These are phyloP conservation scores for Callinectes sapidus DNA, from an alignment of 2,888 invertebrate genomes.

Conservation along the genomic window DNA sequence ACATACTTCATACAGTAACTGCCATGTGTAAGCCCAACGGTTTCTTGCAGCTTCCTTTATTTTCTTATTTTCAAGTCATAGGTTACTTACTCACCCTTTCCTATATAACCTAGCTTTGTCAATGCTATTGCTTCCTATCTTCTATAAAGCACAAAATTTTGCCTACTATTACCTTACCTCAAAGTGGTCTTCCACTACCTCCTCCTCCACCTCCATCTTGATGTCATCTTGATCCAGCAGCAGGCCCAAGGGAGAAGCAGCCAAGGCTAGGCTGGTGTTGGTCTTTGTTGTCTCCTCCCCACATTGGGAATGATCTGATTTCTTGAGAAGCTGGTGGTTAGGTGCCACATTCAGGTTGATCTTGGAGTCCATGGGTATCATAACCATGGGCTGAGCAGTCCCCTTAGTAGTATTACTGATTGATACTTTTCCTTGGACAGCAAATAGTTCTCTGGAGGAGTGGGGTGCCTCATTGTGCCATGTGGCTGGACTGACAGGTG, in stretches of 20 bases:
- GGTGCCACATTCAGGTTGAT: constrained; percentile 18
- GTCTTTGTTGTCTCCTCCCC: constrained; percentile 6
- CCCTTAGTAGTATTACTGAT: neutral
- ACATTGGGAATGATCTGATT: neutral
- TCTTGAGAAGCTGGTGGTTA: constrained; percentile 16
- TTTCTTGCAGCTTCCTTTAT: too few relatives aligned
- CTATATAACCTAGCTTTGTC: neutral
- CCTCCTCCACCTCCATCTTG: constrained; percentile 71
- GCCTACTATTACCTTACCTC: constrained; percentile 61
- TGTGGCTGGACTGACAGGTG: constrained; percentile 30
- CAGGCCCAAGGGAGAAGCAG: constrained; percentile 54
- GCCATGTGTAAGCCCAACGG: too few relatives aligned
- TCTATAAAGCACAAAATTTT: neutral
- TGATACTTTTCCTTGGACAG: neutral
- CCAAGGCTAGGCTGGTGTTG: neutral
- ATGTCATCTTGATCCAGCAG: constrained; percentile 67
- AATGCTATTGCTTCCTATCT: neutral
- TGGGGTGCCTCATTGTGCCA: neutral
- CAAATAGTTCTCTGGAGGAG: neutral
- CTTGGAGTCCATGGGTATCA: constrained; percentile 54
- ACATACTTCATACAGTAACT: too few relatives aligned
- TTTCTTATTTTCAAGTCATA: neutral
- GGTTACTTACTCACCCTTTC: neutral
- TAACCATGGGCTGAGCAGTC: constrained; percentile 53
- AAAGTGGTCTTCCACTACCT: constrained; percentile 66